Evolutionary conservation across 2,888 invertebrate genomes (phyloP).

Genomic region (Rhagonycha lutea): DNA sequence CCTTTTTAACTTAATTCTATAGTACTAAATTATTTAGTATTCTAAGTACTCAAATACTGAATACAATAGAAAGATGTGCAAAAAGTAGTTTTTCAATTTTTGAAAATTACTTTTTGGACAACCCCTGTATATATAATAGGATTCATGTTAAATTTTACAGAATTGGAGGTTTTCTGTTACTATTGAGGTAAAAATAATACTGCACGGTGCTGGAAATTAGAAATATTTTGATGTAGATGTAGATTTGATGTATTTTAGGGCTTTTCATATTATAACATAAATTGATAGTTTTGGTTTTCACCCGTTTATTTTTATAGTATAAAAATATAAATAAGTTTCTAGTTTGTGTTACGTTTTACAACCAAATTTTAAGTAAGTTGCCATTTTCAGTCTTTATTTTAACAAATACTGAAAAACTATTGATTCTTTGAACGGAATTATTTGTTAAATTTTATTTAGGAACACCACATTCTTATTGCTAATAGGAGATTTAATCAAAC

Average conservation of each 20-base stretch:
- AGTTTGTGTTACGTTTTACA: not conserved
- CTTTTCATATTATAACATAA: not conserved
- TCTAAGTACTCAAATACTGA: slow-evolving; percentile 3
- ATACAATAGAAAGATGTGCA: not conserved
- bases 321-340: not conserved
- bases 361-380: slow-evolving; percentile 10
- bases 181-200: not conserved
- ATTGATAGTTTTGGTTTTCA: not conserved
- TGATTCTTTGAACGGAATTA: not conserved
- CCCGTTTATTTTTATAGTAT: not conserved
- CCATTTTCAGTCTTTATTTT: slow-evolving; percentile 6
- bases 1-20: not conserved
- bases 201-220: not conserved
- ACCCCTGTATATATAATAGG: not conserved
- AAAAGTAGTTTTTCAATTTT: not conserved
- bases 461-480: not conserved
- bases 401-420: not conserved
- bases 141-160: not conserved
- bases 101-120: not conserved
- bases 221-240: not conserved
- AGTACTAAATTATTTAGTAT: not conserved
- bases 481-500: not conserved
- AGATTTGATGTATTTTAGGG: not conserved
- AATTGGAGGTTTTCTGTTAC: not conserved
- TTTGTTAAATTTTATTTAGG: not conserved